A percentile compares a stretch with the other conserved stretches of the same genome.
These are phyloP conservation scores for Sarcophaga carnaria DNA, from an alignment of 2,888 invertebrate genomes.

Conservation along the genomic window DNA sequence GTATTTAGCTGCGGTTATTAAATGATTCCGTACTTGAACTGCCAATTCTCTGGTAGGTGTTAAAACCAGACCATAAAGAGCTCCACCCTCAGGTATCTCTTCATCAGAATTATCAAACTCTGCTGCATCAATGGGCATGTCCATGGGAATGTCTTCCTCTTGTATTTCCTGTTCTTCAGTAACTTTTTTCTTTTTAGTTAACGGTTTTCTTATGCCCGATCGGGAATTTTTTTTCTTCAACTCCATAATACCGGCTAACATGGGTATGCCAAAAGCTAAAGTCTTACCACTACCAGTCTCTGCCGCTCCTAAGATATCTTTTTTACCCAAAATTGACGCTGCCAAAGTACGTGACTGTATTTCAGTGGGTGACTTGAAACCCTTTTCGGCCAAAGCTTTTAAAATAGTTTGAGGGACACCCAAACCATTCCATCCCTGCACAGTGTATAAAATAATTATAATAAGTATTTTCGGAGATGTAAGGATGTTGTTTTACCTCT, in stretches of 20 bases:
- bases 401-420: constrained; percentile 87
- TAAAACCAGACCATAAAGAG: constrained; percentile 91
- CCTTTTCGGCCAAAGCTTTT: constrained; percentile 88
- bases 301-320: constrained; percentile 98
- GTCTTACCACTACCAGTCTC: constrained; percentile 99
- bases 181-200: constrained; percentile 70
- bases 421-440: constrained; percentile 85
- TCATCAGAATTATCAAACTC: constrained; percentile 69
- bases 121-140: not conserved
- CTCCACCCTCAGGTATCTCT: constrained; percentile 71
- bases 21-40: constrained; percentile 94
- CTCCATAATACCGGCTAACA: constrained; percentile 92
- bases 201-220: constrained; percentile 77
- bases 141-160: constrained; percentile 21
- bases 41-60: constrained; percentile 98
- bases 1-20: constrained; percentile 90
- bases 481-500: constrained; percentile 65
- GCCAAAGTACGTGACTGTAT: constrained; percentile 93
- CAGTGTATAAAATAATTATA: not conserved
- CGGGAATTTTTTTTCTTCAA: constrained; percentile 83
- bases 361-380: constrained; percentile 91
- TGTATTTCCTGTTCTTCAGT: constrained; percentile 77
- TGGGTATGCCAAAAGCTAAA: constrained; percentile 97
- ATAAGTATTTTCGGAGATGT: not conserved
- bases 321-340: constrained; percentile 90